phyloP scores from a whole-genome alignment of 2,888 invertebrate genomes.

The Cephalotes varians region DNA sequence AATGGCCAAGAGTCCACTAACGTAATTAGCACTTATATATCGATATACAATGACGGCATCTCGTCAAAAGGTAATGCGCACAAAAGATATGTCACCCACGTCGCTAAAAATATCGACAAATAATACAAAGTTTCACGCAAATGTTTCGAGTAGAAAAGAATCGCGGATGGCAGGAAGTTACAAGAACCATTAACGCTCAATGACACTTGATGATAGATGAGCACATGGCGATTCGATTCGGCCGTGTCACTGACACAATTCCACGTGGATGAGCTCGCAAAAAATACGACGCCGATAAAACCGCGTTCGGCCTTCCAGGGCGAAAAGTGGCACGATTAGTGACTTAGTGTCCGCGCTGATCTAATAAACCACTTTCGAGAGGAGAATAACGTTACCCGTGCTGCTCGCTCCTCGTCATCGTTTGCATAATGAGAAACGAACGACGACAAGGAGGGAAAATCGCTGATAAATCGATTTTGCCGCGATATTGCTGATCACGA shows the following conservation, averaged over 20 bases:
- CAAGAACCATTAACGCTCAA: neutral
- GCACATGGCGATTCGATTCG: neutral
- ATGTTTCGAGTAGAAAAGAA: neutral
- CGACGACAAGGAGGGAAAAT: conserved; percentile 48
- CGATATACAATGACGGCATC: too few relatives aligned
- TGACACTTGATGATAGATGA: neutral
- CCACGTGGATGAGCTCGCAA: conserved; percentile 18
- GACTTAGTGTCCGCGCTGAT: conserved; percentile 63
- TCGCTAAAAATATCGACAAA: neutral
- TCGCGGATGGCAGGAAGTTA: conserved; percentile 21
- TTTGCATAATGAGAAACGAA: conserved; percentile 68
- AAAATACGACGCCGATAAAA: conserved; percentile 14
- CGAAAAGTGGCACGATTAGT: conserved; percentile 63
- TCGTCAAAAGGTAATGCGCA: neutral
- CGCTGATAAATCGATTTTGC: conserved; percentile 43
- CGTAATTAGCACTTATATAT: neutral
- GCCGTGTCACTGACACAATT: conserved; percentile 22
- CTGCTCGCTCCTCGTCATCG: conserved; percentile 41
- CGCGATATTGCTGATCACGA: neutral
- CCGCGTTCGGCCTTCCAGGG: conserved; percentile 7
- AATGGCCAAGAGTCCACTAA: neutral
- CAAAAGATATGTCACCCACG: neutral
- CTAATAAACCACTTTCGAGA: conserved; percentile 72
- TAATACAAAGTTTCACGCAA: neutral
- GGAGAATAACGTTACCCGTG: conserved; percentile 56